A percentile compares a stretch with the other conserved stretches of the same genome.
Evolutionary conservation across 2,888 invertebrate species (phyloP).

Genomic region (Cantharis rufa): DNA sequence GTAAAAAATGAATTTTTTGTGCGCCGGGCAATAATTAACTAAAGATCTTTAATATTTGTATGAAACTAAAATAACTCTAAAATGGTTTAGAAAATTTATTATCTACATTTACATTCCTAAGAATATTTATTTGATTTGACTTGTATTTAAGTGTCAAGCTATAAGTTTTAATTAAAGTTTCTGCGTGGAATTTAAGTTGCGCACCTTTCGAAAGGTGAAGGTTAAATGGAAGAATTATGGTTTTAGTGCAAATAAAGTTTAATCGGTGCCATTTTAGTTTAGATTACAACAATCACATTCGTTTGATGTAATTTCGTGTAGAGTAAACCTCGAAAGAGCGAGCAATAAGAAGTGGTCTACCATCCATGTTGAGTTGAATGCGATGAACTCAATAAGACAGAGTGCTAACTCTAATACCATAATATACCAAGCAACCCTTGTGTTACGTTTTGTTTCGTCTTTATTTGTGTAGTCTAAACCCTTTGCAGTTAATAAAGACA

Average conservation of each 20-base stretch:
- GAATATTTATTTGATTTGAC: not conserved
- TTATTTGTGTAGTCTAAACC: constrained; percentile 31
- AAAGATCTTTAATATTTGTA: not conserved
- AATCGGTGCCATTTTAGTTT: not conserved
- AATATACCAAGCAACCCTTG: constrained; percentile 23
- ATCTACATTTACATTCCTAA: not conserved
- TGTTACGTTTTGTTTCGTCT: constrained; percentile 31
- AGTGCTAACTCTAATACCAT: constrained; percentile 48
- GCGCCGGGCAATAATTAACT: not conserved
- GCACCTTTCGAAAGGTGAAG: not conserved
- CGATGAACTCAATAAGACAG: constrained; percentile 53
- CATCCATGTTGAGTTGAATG: constrained; percentile 44
- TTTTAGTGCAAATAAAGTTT: not conserved
- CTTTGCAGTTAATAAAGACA: constrained; percentile 33
- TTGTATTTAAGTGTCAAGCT: not conserved
- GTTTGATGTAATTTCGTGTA: constrained; percentile 13
- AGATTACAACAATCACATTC: not conserved
- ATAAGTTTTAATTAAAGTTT: not conserved
- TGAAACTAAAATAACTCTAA: not conserved
- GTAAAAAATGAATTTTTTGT: not conserved
- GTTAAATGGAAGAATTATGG: not conserved
- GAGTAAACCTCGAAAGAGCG: constrained; percentile 29
- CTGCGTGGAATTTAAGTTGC: not conserved
- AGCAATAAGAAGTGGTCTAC: constrained; percentile 41
- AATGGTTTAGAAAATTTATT: not conserved